Percentiles rank a stretch among this genome's conserved stretches.
These are phyloP conservation scores for Porites cylindrica DNA, from an alignment of 92 coral and sea anemone species.

Conservation along the genomic window DNA sequence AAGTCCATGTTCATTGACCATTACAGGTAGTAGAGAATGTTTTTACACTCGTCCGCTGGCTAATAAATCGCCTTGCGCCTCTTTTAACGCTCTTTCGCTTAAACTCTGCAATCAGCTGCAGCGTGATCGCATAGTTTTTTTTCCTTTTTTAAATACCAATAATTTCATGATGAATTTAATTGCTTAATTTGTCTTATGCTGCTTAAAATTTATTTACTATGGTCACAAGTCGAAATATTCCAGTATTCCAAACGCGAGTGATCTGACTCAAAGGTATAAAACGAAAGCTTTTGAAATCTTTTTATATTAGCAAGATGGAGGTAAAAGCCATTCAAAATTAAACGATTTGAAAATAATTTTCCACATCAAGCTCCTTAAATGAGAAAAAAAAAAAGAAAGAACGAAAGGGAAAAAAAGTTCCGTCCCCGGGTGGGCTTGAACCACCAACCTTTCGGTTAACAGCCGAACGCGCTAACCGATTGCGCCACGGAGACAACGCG, in stretches of 20 bases:
- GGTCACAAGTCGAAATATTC: no score
- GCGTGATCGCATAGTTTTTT: no score
- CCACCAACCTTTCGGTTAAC: conserved; percentile 99
- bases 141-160: no score
- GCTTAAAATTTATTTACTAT: no score
- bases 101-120: not conserved
- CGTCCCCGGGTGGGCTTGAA: conserved; percentile 99
- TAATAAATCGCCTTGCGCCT: not conserved
- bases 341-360: not conserved
- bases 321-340: no score
- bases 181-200: no score
- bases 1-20: not conserved
- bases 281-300: no score
- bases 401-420: not conserved
- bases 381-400: not conserved
- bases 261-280: no score
- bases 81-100: not conserved
- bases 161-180: no score
- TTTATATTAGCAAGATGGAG: no score
- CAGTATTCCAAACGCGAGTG: no score
- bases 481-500: conserved; percentile 99
- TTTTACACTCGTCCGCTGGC: conserved; percentile 23
- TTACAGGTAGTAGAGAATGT: not conserved
- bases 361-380: not conserved
- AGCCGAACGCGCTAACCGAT: conserved; percentile 99